A percentile compares a stretch with the other conserved stretches of the same genome.
phyloP scores from a whole-genome alignment of 1,140 invertebrate species.

The Bombus cullumanus region DNA sequence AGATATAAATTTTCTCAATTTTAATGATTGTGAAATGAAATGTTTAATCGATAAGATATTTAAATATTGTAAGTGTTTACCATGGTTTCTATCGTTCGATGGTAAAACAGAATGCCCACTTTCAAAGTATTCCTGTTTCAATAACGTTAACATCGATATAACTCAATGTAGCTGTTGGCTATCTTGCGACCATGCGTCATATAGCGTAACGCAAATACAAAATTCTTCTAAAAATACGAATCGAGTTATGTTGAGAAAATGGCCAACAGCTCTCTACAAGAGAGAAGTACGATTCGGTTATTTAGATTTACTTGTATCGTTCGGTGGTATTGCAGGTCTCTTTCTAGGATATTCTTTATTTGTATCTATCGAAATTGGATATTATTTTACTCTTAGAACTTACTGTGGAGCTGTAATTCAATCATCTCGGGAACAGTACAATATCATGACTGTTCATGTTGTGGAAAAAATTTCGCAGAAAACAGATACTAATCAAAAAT shows the following conservation, averaged over 20 bases:
- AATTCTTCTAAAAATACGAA: not conserved
- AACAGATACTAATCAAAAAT: not conserved
- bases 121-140: conserved; percentile 15
- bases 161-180: not conserved
- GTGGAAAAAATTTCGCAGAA: not conserved
- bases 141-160: not conserved
- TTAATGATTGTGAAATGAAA: not conserved
- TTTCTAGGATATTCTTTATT: conserved; percentile 90
- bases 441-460: conserved; percentile 36
- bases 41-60: not conserved
- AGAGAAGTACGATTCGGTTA: conserved; percentile 90
- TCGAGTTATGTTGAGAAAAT: conserved; percentile 67
- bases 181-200: conserved; percentile 33
- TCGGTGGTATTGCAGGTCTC: conserved; percentile 88
- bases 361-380: conserved; percentile 88
- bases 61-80: conserved; percentile 7
- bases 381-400: conserved; percentile 88
- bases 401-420: conserved; percentile 81
- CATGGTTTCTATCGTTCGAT: conserved; percentile 24
- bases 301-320: conserved; percentile 88
- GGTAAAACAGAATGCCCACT: conserved; percentile 10
- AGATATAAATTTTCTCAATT: not conserved
- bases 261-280: conserved; percentile 89
- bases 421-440: conserved; percentile 27
- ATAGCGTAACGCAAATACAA: not conserved